A percentile compares a stretch with the other conserved stretches of the same genome.
These are phyloP conservation scores for Dasypus novemcinctus DNA, from an alignment of 2,113 vertebrate genomes.

Conservation along the genomic window DNA sequence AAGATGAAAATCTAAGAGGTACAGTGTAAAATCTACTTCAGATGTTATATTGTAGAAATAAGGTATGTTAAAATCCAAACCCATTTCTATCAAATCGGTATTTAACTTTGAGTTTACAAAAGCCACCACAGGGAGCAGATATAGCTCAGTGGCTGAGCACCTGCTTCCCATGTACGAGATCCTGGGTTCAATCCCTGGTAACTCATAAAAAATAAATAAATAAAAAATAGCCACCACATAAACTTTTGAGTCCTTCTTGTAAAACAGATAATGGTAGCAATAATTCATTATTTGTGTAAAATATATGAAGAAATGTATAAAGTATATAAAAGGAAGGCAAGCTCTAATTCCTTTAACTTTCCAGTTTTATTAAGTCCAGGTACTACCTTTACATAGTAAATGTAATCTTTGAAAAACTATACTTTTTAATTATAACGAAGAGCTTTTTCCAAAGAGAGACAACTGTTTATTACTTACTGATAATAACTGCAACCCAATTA, in stretches of 20 bases:
- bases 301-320: not conserved
- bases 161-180: too few relatives aligned
- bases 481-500: not conserved
- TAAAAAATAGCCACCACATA: slow-evolving; percentile 31
- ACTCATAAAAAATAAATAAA: too few relatives aligned
- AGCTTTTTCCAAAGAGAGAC: slow-evolving; percentile 26
- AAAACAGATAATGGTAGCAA: not conserved
- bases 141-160: too few relatives aligned
- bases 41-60: slow-evolving; percentile 9
- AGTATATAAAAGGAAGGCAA: slow-evolving; percentile 5
- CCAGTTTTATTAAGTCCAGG: slow-evolving; percentile 4
- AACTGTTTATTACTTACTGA: not conserved
- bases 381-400: not conserved
- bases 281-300: not conserved
- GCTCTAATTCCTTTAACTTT: not conserved
- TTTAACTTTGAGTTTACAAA: slow-evolving; percentile 39
- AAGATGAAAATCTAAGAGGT: not conserved
- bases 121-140: not conserved
- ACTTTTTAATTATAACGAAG: slow-evolving; percentile 37
- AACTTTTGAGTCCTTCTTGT: slow-evolving; percentile 17
- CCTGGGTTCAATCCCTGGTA: too few relatives aligned
- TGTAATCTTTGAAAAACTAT: slow-evolving; percentile 20
- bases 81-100: slow-evolving; percentile 4
- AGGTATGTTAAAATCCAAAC: not conserved
- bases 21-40: slow-evolving; percentile 28